Evolutionary conservation across 2,888 invertebrate genomes (phyloP).

Genomic region (Seira musarum): DNA sequence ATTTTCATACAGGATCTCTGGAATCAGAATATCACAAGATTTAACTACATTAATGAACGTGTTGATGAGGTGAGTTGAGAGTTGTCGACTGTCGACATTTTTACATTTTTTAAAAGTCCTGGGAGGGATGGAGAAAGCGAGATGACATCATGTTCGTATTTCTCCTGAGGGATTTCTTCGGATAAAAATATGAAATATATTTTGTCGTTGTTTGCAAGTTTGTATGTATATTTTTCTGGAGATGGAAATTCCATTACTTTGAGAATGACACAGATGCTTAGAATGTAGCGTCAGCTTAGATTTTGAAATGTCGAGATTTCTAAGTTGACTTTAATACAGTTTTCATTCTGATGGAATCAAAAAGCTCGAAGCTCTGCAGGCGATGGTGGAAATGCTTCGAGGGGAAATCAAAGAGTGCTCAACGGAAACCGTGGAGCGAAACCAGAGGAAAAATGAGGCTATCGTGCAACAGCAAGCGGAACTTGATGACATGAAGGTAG

Average conservation of each 20-base stretch:
- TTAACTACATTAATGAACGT: constrained; percentile 68
- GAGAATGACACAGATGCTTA: too few relatives aligned
- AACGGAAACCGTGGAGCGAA: constrained; percentile 63
- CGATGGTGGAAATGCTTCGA: constrained; percentile 54
- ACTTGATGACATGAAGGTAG: constrained; percentile 60
- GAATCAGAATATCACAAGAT: constrained; percentile 64
- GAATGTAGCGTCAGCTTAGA: too few relatives aligned
- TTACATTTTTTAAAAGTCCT: not conserved
- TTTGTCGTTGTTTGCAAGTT: not conserved
- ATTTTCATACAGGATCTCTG: constrained; percentile 51
- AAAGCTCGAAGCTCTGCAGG: constrained; percentile 65
- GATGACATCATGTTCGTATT: not conserved
- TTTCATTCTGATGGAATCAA: too few relatives aligned
- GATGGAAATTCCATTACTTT: not conserved
- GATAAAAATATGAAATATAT: too few relatives aligned
- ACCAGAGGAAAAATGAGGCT: constrained; percentile 62
- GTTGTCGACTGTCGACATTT: not conserved
- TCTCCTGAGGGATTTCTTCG: too few relatives aligned
- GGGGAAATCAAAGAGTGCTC: constrained; percentile 59
- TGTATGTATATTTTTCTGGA: not conserved
- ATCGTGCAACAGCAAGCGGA: constrained; percentile 45
- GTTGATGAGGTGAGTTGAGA: constrained; percentile 61
- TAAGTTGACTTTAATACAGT: too few relatives aligned
- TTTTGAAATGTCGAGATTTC: too few relatives aligned
- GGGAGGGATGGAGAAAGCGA: too few relatives aligned